Evolutionary conservation across 2,113 vertebrate genomes (phyloP).

Genomic region (Tachycineta bicolor): DNA sequence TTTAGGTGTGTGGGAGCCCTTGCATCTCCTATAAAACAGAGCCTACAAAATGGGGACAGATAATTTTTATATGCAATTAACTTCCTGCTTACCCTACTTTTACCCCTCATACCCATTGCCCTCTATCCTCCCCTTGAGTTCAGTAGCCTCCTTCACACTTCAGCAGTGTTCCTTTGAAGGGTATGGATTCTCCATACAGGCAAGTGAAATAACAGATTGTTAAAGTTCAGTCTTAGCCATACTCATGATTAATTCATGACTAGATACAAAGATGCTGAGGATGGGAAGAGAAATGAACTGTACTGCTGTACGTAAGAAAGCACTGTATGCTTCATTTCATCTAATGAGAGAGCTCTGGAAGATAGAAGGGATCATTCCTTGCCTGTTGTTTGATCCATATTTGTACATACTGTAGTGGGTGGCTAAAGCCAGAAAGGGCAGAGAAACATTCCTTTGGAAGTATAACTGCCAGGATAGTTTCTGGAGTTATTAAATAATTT

Average conservation of each 20-base stretch:
- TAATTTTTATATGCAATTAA: slow-evolving; percentile 81
- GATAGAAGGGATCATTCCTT: slow-evolving; percentile 40
- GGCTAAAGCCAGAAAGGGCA: slow-evolving; percentile 56
- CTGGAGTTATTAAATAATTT: slow-evolving; percentile 58
- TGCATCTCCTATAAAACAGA: slow-evolving; percentile 71
- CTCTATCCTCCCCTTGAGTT: slow-evolving; percentile 17
- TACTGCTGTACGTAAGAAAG: slow-evolving; percentile 28
- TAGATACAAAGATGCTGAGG: slow-evolving; percentile 52
- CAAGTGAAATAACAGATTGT: slow-evolving; percentile 24
- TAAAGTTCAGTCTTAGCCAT: slow-evolving; percentile 62
- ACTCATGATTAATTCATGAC: slow-evolving; percentile 59
- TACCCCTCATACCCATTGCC: background rate
- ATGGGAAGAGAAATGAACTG: slow-evolving; percentile 40
- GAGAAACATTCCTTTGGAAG: slow-evolving; percentile 61
- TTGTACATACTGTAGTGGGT: slow-evolving; percentile 42
- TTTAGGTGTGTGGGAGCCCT: slow-evolving; percentile 75
- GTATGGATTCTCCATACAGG: slow-evolving; percentile 4
- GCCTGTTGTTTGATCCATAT: slow-evolving; percentile 46
- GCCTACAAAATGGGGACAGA: slow-evolving; percentile 73
- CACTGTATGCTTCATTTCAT: slow-evolving; percentile 61
- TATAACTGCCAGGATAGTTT: slow-evolving; percentile 50
- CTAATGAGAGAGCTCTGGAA: slow-evolving; percentile 36
- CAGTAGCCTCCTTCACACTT: slow-evolving; percentile 62
- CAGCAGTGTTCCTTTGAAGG: slow-evolving; percentile 61
- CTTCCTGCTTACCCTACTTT: slow-evolving; percentile 63